Conservation (phyloP, 2,113 vertebrate species). For the Mellivora capensis region DNA sequence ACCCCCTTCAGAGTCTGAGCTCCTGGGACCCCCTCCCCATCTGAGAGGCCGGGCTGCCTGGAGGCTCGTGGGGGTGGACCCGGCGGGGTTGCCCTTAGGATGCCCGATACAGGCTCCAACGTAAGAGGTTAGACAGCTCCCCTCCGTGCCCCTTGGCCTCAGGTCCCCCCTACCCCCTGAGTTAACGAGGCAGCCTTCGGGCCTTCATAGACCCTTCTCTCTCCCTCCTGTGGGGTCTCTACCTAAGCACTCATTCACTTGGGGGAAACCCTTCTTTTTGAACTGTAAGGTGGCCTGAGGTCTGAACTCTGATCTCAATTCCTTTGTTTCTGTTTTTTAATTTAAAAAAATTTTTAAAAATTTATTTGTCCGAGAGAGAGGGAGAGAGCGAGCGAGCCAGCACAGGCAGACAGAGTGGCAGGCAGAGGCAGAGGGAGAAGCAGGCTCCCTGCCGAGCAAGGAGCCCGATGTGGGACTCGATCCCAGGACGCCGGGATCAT, state of each 20-base stretch:
- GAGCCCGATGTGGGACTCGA: no score
- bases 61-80: no score
- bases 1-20: background rate
- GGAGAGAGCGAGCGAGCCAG: no score
- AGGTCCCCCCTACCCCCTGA: background rate
- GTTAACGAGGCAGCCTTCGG: background rate
- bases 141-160: background rate
- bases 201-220: background rate
- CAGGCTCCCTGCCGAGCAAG: no score
- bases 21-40: background rate
- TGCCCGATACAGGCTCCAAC: rapidly evolving
- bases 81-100: background rate
- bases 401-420: no score
- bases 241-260: no score
- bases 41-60: background rate
- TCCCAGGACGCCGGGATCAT: no score
- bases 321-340: no score
- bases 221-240: background rate
- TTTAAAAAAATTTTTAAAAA: no score
- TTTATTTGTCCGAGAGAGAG: background rate
- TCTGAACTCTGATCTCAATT: background rate
- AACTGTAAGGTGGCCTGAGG: background rate
- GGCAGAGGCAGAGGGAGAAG: no score
- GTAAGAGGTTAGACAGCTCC: no score
- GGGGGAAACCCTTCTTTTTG: background rate